Evolutionary conservation across 2,113 vertebrate genomes (phyloP), one percentile per base, ranked within the genome.

Genomic region (Zeus faber): DNA sequence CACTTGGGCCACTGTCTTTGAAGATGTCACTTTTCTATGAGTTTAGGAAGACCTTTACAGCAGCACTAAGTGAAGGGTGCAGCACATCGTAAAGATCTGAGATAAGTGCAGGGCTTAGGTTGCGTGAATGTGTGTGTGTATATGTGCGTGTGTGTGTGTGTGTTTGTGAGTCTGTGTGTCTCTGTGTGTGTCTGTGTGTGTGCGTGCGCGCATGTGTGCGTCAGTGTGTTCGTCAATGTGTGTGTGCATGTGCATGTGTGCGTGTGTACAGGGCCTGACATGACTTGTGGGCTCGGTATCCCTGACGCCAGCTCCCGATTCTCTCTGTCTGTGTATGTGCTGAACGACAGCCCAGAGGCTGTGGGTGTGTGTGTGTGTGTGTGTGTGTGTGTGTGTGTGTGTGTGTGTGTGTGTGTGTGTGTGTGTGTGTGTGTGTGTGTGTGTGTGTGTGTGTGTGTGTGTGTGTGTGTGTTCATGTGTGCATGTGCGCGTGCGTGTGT

Each of bases 51-150:
- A 79, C 80, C 77, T 85, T 87, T 83, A 83, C 76, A 79, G 69
- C 74, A 50, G 68, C 10, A 27, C 72, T 81, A 87, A 85, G 85
- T 85, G 85, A 53, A 79, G 85, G 85, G 85, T 84, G 77, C 81
- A 85, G 80, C 67, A 72, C 43, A 20, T 72, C 81, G 74, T 85
- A 84, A 87, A 87, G 83, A 84, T 83, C 67, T 64, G 52, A 81
- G 83, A 84, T 85, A 83, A 81, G 70, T 18, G 26, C 20, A 24
- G 16, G 25, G 11, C 27, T 17, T 6, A 14, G 13, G 14, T 27
- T n/a, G n/a, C n/a, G 25, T 22, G 1, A 23, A 35, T 25, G 50
- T 40, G 50, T 25, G 33, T 40, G 52, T 54, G 35, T 18, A 6
- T 25, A 37, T 17, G 35, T 5, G 35, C 17, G 17, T 35, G 16